A percentile compares a stretch with the other conserved stretches of the same genome.
phyloP scores from a whole-genome alignment of 1,140 invertebrate genomes.

The Drosophila biarmipes region DNA sequence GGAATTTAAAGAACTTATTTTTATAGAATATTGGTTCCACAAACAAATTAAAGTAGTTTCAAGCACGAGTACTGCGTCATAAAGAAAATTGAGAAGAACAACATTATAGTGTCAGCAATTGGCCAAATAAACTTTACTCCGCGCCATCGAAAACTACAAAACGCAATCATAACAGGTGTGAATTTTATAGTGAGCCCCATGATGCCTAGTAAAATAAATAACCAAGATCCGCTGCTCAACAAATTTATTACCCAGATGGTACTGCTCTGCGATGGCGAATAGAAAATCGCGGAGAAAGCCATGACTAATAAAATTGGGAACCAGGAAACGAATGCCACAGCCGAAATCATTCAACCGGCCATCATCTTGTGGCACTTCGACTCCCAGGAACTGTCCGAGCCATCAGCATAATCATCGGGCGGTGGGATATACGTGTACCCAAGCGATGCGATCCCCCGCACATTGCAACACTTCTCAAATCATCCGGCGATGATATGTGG shows the following conservation, averaged over 20 bases:
- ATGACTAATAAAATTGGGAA: conserved; percentile 39
- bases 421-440: conserved; percentile 15
- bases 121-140: background rate
- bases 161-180: conserved; percentile 1
- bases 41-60: background rate
- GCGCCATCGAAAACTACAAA: background rate
- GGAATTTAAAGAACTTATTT: too few relatives aligned
- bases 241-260: conserved; percentile 4
- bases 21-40: too few relatives aligned
- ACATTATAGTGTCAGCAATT: background rate
- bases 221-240: conserved; percentile 13
- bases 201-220: conserved; percentile 17
- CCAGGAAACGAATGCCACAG: conserved; percentile 44
- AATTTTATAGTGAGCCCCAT: background rate
- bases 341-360: conserved; percentile 28
- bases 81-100: background rate
- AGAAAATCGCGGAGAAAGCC: conserved; percentile 17
- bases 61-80: background rate
- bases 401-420: conserved; percentile 37
- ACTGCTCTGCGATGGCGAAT: background rate
- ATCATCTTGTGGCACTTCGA: conserved; percentile 27
- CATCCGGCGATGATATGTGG: conserved; percentile 73
- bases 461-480: conserved; percentile 49
- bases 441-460: conserved; percentile 31
- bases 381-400: conserved; percentile 32